phyloP scores from a whole-genome alignment of 1,140 invertebrate species.

The Polypedilum pembai region DNA sequence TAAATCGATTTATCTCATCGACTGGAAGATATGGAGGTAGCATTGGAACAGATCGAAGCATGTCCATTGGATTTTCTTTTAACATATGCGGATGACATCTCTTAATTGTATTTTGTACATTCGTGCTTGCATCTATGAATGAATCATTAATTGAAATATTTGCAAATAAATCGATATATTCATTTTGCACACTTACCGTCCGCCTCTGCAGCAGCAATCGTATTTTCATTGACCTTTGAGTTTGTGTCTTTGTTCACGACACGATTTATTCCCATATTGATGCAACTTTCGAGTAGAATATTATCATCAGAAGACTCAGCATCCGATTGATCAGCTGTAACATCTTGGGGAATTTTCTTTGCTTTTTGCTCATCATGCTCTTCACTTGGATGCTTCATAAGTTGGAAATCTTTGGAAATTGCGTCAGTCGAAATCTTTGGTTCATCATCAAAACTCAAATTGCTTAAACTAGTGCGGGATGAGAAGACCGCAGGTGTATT shows the following conservation, averaged over 20 bases:
- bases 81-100: constrained; percentile 35
- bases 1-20: constrained; percentile 54
- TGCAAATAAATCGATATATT: not conserved
- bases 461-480: constrained; percentile 67
- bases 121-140: constrained; percentile 53
- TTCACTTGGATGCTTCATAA: constrained; percentile 20
- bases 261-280: constrained; percentile 58
- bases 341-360: constrained; percentile 29
- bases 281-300: constrained; percentile 58
- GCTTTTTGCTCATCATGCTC: not conserved
- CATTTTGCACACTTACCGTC: not conserved
- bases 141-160: constrained; percentile 36
- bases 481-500: constrained; percentile 75
- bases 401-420: not conserved
- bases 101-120: constrained; percentile 58
- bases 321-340: constrained; percentile 42
- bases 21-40: constrained; percentile 38
- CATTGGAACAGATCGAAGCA: constrained; percentile 37
- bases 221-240: not conserved
- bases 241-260: constrained; percentile 7
- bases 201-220: not conserved
- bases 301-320: constrained; percentile 54
- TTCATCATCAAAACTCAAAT: constrained; percentile 68
- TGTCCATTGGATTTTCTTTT: constrained; percentile 39
- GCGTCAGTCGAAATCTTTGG: constrained; percentile 34